These are phyloP conservation scores for Conus ventricosus DNA, from an alignment of 1,140 invertebrate genomes.

Conservation along the genomic window DNA sequence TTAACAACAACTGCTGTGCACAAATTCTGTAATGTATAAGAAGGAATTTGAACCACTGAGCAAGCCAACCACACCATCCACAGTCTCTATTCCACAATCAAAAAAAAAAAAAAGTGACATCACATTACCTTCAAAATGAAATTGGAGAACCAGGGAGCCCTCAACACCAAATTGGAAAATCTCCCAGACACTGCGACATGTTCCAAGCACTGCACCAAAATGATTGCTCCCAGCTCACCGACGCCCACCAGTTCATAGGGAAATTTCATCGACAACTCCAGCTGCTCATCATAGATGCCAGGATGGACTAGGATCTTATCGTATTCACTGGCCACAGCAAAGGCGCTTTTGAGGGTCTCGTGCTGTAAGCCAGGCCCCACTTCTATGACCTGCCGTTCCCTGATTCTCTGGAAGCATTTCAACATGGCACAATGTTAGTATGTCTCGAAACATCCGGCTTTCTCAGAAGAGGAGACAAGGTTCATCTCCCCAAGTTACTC, in stretches of 20 bases:
- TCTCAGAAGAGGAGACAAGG: too few relatives aligned
- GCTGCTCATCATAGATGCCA: slow-evolving; percentile 70
- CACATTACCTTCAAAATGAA: slow-evolving; percentile 66
- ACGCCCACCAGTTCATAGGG: slow-evolving; percentile 68
- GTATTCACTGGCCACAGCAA: slow-evolving; percentile 63
- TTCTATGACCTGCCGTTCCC: slow-evolving; percentile 56
- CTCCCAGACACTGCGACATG: slow-evolving; percentile 63
- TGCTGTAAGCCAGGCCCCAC: slow-evolving; percentile 62
- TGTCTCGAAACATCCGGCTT: too few relatives aligned
- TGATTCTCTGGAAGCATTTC: slow-evolving; percentile 47
- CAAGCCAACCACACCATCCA: too few relatives aligned
- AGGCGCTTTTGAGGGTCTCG: slow-evolving; percentile 62
- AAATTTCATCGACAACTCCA: slow-evolving; percentile 68
- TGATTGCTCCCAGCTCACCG: slow-evolving; percentile 66
- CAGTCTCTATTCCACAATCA: neutral
- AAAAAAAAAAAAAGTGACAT: too few relatives aligned
- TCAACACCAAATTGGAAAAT: slow-evolving; percentile 66
- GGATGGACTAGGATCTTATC: slow-evolving; percentile 67
- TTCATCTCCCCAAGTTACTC: too few relatives aligned
- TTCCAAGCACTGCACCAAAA: slow-evolving; percentile 66
- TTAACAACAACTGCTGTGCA: too few relatives aligned
- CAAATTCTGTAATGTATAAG: too few relatives aligned
- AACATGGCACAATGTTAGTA: too few relatives aligned
- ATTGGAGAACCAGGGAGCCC: slow-evolving; percentile 69
- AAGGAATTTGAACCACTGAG: too few relatives aligned